Base-by-base conservation (phyloP, 2,113 vertebrate species). In the Syngnathoides biaculeatus region DNA sequence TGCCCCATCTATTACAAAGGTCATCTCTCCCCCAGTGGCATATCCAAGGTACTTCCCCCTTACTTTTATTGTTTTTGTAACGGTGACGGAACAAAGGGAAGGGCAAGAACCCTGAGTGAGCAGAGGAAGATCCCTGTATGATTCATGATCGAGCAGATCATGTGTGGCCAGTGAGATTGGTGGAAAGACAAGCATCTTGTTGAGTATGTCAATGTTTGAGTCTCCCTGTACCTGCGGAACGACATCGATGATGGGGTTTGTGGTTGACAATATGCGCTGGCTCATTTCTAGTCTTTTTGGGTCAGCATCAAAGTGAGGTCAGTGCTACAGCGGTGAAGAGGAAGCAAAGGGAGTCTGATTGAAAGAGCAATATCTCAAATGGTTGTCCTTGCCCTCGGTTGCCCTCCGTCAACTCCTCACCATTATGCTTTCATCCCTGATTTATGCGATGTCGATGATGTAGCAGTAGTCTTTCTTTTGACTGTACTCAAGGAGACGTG, bases 361-460 rank as follows among this genome's bases (percentile, higher is more conserved):
- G 81, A 85, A 79, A 69, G 71, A 65, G 72, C 71, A 75, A 84
- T 84, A 83, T 84, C 77, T 87, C 81, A 75, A 69, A 73, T 70
- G 73, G 78, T 75, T 71, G 59, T 79, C 73, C 79, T 81, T 79
- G 74, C 83, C 71, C 79, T 65, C 8, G 38, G 74, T 84, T 85
- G 80, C 73, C 80, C 84, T 84, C 80, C 73, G 83, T 88, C 81
- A 86, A 81, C 81, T 86, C 78, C 75, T 83, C 64, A 52, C 79
- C 66, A 75, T 84, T 78, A 80, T 80, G 73, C 69, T 79, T 75
- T 84, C 72, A 78, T 69, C 56, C 57, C 78, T 78, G 81, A 84
- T 84, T 85, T 79, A 86, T 86, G 81, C 79, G 82, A 85, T 74
- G 71, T 39, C 64, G 68, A 11, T 56, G 71, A 78, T 78, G 77